These are phyloP conservation scores for Platysteira castanea DNA, from an alignment of 2,113 vertebrate species.

Conservation along the genomic window DNA sequence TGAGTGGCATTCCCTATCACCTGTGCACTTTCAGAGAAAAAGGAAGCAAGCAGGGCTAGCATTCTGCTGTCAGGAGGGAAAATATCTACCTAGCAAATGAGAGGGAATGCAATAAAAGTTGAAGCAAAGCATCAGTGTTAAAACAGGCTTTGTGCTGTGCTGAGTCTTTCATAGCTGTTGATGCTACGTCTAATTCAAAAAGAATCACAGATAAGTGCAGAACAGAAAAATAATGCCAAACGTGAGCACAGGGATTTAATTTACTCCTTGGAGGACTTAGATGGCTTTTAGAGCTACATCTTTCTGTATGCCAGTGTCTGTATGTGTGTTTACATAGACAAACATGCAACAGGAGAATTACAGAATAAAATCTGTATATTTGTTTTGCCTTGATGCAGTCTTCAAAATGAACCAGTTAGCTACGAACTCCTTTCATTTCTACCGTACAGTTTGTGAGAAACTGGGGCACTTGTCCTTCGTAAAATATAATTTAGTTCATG, in stretches of 20 bases:
- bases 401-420: neutral
- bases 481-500: slow-evolving; percentile 8
- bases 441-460: neutral
- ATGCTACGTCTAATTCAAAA: neutral
- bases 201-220: neutral
- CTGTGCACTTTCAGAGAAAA: neutral
- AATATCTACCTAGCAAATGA: neutral
- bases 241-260: neutral
- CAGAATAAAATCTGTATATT: neutral
- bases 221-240: neutral
- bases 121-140: neutral
- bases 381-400: neutral
- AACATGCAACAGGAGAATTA: neutral
- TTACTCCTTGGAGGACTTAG: neutral
- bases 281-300: neutral
- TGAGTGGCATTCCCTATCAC: neutral
- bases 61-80: neutral
- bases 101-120: neutral
- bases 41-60: neutral
- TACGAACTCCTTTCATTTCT: neutral
- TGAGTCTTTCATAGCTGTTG: neutral
- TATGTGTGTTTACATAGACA: neutral
- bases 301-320: neutral
- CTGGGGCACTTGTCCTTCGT: neutral
- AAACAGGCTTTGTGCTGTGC: neutral